Conservation (phyloP, 2,888 invertebrate species). For the Clitarchus hookeri region DNA sequence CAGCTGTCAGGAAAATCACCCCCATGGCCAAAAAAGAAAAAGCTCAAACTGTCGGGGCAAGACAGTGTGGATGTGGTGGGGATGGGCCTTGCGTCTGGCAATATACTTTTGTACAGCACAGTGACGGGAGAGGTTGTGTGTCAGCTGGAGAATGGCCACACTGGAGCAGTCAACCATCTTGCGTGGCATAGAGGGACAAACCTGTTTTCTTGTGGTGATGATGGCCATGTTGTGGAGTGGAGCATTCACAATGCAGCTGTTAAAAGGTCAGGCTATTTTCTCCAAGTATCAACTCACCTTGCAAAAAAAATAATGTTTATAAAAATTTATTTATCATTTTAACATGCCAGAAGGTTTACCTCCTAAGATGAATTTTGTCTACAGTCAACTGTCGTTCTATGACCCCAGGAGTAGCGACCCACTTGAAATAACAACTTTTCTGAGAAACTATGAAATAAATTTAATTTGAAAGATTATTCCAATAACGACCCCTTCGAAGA, state of each 20-base stretch:
- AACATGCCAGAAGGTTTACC: too few relatives aligned
- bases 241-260: slow-evolving; percentile 56
- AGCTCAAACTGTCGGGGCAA: slow-evolving; percentile 54
- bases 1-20: slow-evolving; percentile 1
- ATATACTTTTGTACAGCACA: slow-evolving; percentile 72
- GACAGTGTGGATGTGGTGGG: slow-evolving; percentile 61
- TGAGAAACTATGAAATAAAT: too few relatives aligned
- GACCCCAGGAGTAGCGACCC: too few relatives aligned
- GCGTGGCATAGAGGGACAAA: slow-evolving; percentile 61
- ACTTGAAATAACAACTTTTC: too few relatives aligned
- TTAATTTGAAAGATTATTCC: too few relatives aligned
- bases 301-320: too few relatives aligned
- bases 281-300: too few relatives aligned
- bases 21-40: slow-evolving; percentile 57
- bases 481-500: too few relatives aligned
- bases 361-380: too few relatives aligned
- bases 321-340: too few relatives aligned
- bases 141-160: slow-evolving; percentile 59
- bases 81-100: slow-evolving; percentile 74
- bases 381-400: too few relatives aligned
- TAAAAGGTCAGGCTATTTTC: slow-evolving; percentile 55
- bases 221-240: slow-evolving; percentile 62
- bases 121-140: slow-evolving; percentile 66
- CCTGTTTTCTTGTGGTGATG: slow-evolving; percentile 63
- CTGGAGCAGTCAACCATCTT: slow-evolving; percentile 55